Conservation (phyloP, 2,888 invertebrate genomes). For the Drosophila barbarae region DNA sequence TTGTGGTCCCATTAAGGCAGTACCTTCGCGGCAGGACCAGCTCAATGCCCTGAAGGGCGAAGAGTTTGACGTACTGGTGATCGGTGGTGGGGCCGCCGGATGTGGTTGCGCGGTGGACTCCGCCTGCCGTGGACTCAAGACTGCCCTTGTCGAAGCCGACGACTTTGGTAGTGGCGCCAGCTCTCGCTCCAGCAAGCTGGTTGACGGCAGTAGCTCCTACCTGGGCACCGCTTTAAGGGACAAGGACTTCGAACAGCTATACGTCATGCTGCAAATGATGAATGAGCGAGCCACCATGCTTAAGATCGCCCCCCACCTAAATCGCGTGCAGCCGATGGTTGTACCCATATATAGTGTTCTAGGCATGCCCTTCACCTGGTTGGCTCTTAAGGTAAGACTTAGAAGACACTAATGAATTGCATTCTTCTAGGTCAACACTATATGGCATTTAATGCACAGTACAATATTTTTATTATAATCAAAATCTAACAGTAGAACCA, state of each 20-base stretch:
- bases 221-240: conserved; percentile 96
- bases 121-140: conserved; percentile 94
- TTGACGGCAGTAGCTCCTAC: conserved; percentile 98
- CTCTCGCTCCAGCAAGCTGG: conserved; percentile 96
- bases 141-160: conserved; percentile 95
- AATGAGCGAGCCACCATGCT: conserved; percentile 96
- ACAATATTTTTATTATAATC: no score
- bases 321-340: conserved; percentile 98
- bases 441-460: no score
- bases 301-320: conserved; percentile 96
- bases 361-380: conserved; percentile 99
- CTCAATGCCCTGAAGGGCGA: conserved; percentile 87
- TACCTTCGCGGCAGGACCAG: conserved; percentile 90
- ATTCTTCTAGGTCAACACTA: no score
- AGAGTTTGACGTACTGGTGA: conserved; percentile 93
- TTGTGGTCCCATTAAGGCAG: conserved; percentile 35
- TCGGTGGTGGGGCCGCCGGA: conserved; percentile 99
- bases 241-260: conserved; percentile 94
- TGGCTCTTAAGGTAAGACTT: conserved; percentile 90
- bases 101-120: conserved; percentile 97
- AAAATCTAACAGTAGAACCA: no score
- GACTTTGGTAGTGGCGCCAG: conserved; percentile 98
- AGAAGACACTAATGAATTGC: no score
- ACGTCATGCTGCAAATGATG: conserved; percentile 98
- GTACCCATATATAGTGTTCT: conserved; percentile 98